Base-by-base conservation (phyloP, 1,140 invertebrate species). In the Xylocopa sonorina region DNA sequence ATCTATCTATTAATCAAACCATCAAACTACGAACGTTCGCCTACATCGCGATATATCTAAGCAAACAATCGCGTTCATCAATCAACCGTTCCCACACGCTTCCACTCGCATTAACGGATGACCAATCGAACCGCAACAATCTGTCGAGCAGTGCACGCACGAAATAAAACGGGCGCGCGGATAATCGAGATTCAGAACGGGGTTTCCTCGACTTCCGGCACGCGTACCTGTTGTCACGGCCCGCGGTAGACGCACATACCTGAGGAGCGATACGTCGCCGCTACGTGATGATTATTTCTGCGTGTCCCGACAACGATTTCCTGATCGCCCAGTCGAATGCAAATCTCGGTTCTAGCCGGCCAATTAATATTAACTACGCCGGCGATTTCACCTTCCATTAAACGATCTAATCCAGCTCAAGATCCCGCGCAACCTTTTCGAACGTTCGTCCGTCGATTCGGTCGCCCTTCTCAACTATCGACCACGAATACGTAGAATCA, bases 231-330 rank as follows among this genome's bases (percentile, higher is more conserved):
- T 86, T 80, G 83, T 80, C 50, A 60, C 66, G 60, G 58, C 72
- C 58, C 69, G 29, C 57, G 64, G 43, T 43, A 48, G 63, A n/a
- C 83, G 62, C 32, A 83, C 67, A 58, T 74, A 79, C 53, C 51
- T 85, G 75, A 86, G 73, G 51, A 69, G 62, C 60, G 24, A 71
- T 72, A 72, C 72, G 76, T 75, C 80, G 78, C 55, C 55, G 73
- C 18, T 86, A 86, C 83, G 83, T 85, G 84, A 86, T 80, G 80
- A 86, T 86, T 86, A 86, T 82, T 85, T 85, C 77, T 82, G 80
- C 75, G 76, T 78, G 84, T 64, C 50, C 64, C 60, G 74, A 77
- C 76, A 77, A 82, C 67, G 72, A 83, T 86, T 86, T 86, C 77
- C 84, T 85, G 77, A 82, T 78, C 58, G 29, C 71, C 12, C 10